phyloP scores from a whole-genome alignment of 1,140 invertebrate species.

The Dreissena polymorpha region DNA sequence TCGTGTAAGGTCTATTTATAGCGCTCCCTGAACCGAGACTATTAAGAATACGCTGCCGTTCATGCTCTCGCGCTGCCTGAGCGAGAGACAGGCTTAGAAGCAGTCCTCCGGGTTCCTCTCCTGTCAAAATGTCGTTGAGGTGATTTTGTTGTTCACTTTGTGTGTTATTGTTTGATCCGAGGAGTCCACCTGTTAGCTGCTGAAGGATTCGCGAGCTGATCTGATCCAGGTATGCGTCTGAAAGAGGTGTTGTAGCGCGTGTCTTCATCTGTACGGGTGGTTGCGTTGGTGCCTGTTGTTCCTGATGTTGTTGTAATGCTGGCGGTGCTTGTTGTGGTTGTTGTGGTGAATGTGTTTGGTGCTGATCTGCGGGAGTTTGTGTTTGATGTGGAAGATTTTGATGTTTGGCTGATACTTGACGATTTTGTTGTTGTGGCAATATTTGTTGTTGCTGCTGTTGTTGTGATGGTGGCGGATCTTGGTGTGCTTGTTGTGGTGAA shows the following conservation, averaged over 20 bases:
- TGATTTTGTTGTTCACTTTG: not conserved
- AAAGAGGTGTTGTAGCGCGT: no score
- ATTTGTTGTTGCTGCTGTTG: constrained; percentile 8
- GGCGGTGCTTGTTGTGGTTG: not conserved
- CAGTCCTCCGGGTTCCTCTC: not conserved
- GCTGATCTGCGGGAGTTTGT: not conserved
- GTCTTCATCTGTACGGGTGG: no score
- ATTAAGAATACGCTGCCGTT: not conserved
- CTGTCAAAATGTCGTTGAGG: not conserved
- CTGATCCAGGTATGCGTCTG: not conserved
- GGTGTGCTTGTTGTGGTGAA: not conserved
- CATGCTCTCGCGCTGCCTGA: not conserved
- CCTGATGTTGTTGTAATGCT: not conserved
- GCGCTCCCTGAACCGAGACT: not conserved
- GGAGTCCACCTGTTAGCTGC: not conserved
- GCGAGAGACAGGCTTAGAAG: not conserved
- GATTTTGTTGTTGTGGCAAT: constrained; percentile 8
- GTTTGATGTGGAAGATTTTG: not conserved
- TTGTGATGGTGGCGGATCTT: not conserved
- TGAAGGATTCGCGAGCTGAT: not conserved
- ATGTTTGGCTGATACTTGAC: not conserved
- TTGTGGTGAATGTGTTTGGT: not conserved
- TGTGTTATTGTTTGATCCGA: not conserved
- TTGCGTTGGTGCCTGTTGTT: not conserved
- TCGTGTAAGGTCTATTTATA: not conserved